Percentiles rank a stretch among this genome's conserved stretches.
phyloP scores from a whole-genome alignment of 2,797 vertebrate species.

The Eulemur rubriventer region DNA sequence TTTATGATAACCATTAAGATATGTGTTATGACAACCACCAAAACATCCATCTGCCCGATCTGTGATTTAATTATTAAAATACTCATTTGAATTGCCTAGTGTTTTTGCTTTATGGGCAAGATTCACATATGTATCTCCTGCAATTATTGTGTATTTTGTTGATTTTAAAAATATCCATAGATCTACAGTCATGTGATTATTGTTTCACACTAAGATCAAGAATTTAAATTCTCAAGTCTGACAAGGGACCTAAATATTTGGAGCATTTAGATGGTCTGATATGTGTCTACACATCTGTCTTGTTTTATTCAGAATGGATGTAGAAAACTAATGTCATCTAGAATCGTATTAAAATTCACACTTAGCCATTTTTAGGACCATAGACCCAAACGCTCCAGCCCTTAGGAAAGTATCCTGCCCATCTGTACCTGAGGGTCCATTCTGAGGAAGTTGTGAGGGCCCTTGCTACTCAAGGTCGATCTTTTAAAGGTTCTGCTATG shows the following conservation, averaged over 20 bases:
- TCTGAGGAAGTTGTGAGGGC: conserved; percentile 92
- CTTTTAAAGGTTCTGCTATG: conserved; percentile 93
- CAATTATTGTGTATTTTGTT: conserved; percentile 19
- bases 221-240: neutral
- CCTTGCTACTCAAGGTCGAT: conserved; percentile 87
- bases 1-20: conserved; percentile 76
- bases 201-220: neutral
- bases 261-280: neutral
- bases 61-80: conserved; percentile 69
- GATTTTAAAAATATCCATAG: neutral
- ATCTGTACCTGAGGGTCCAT: conserved; percentile 92
- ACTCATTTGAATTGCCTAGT: neutral
- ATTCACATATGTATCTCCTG: conserved; percentile 54
- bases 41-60: conserved; percentile 56
- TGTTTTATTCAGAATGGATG: neutral
- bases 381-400: neutral
- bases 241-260: neutral
- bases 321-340: neutral
- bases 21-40: conserved; percentile 76
- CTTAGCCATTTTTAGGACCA: neutral
- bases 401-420: neutral
- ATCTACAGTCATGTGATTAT: neutral
- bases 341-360: neutral
- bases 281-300: neutral
- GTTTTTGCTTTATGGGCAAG: conserved; percentile 46